Evolutionary conservation across 2,888 invertebrate genomes (phyloP), one percentile per base, ranked within the genome.

Genomic region (Aethes cnicana): DNA sequence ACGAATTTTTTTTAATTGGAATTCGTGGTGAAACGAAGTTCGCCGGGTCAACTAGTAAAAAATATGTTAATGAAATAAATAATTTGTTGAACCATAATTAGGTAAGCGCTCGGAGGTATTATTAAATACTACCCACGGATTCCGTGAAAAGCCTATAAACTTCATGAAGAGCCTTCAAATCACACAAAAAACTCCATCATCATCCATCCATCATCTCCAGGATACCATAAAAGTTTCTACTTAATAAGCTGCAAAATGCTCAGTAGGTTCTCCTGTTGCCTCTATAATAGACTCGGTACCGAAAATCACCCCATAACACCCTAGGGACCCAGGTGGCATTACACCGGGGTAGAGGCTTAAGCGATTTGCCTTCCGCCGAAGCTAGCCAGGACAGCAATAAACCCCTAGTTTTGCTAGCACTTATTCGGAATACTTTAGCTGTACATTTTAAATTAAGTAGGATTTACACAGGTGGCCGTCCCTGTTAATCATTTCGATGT

Each of bases 261-360:
- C 20, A 18, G 30, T 11, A 43, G 52, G 11, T 12, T 23, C 18
- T 8, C 9, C 28, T 18, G 21, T 32, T 32, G 18, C 28, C 33
- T 25, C 20, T 21, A 64, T 59, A 63, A 59, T 58, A 52, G 54
- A 62, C 62, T 14, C 39, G 30, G 43, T 37, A 47, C 62, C 66
- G 67, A 74, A 82, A 81, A 80, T 81, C 77, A 75, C 76, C 66
- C 60, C 60, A 62, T 71, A 70, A 67, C 64, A 67, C 74, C 57
- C 65, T 53, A 52, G 68, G 70, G 78, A 66, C 81, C 62, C 81
- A 81, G 82, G 83, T 84, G 83, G 69, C 70, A 63, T 57, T 66
- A 74, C 74, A 69, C 68, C 61, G 72, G 66, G 69, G 68, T 64
- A 67, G 70, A 63, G 73, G 81, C 80, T 82, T 82, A 81, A 82